Evolutionary conservation across 2,113 vertebrate species (phyloP), one percentile per base, ranked within the genome.

Genomic region (Numida meleagris): DNA sequence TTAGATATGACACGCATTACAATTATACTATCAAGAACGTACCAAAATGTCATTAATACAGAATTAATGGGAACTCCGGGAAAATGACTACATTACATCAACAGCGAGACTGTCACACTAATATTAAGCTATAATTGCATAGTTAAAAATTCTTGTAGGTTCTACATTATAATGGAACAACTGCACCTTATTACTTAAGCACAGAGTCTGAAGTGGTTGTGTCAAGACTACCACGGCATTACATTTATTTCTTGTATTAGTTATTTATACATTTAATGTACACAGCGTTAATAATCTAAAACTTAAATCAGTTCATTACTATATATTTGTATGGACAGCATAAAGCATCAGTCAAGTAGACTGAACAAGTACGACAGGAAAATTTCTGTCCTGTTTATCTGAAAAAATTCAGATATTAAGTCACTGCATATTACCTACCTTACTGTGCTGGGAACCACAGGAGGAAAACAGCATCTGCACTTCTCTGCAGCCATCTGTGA

Each of bases 31-130:
- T 65, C 65, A 79, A 85, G 48, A 82, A 82, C 14, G 33, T 48
- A 94, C 87, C 53, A 81, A 90, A 83, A 34, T 86, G 57, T 82
- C 81, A 93, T 90, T 90, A 89, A 89, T 88, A 68, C 16, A 88
- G 31, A 89, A 86, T 73, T 86, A 77, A 58, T 53, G 17, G 62
- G 31, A 90, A 83, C 4, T 13, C 83, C 40, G 14, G 79, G 23
- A 68, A 88, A 81, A 93, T 66, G 62, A 48, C 59, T 89, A 53
- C 29, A 29, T 67, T 68, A 21, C 53, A 63, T 58, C 46, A 78
- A 74, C 25, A 34, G 38, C 7, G 36, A 73, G 59, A 83, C n/a
- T 63, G 70, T 72, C 90, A 80, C 68, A 45, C 25, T 74, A 62
- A 66, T 55, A 48, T 34, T 58, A 48, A n/a, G 17, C 33, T 81